phyloP scores from a whole-genome alignment of 1,140 invertebrate species.

The Rhyacophila brunnea region DNA sequence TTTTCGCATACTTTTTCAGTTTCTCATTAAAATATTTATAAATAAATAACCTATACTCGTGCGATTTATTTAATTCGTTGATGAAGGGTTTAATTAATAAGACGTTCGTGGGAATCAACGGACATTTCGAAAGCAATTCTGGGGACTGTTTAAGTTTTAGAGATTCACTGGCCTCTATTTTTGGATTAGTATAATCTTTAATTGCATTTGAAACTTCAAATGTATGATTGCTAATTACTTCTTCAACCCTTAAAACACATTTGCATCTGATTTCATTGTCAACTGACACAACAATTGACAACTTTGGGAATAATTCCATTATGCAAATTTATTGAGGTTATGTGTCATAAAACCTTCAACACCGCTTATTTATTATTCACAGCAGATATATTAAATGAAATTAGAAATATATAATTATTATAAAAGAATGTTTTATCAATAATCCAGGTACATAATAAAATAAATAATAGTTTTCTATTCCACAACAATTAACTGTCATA shows the following conservation, averaged over 20 bases:
- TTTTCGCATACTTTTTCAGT: neutral
- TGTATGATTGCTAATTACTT: neutral
- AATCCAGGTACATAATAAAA: too few species aligned
- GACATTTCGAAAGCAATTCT: neutral
- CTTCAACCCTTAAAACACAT: conserved; percentile 5
- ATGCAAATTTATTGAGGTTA: neutral
- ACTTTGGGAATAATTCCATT: too few species aligned
- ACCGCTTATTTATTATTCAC: too few species aligned
- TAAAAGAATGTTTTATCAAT: too few species aligned
- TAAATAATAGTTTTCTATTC: too few species aligned
- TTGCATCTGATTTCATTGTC: conserved; percentile 19
- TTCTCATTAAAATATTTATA: conserved; percentile 11
- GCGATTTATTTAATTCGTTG: conserved; percentile 13
- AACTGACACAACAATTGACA: conserved; percentile 13
- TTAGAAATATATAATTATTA: too few species aligned
- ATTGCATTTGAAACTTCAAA: neutral
- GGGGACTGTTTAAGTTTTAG: neutral
- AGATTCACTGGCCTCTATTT: neutral
- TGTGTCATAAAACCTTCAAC: neutral
- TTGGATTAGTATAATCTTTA: neutral
- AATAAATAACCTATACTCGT: conserved; percentile 14
- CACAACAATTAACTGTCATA: too few species aligned
- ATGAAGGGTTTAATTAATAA: conserved; percentile 27
- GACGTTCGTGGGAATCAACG: conserved; percentile 11
- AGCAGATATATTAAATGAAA: too few species aligned